Conservation (phyloP, 2,888 invertebrate genomes). For the Tenthredo mesomela region DNA sequence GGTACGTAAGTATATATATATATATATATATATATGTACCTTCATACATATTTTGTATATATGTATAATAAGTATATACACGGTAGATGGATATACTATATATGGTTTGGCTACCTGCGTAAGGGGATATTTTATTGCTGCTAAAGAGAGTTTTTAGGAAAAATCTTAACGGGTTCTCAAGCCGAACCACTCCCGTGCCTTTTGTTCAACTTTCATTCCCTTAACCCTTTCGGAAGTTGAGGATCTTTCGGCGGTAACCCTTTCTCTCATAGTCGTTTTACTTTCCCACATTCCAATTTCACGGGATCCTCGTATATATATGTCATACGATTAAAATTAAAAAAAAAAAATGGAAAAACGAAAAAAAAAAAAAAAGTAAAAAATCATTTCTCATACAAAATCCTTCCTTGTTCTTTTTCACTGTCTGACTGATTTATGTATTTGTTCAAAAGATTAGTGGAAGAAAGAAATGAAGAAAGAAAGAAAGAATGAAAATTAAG, state of each 20-base stretch:
- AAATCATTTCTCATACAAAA: not conserved
- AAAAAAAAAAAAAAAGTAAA: not conserved
- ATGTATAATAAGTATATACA: not conserved
- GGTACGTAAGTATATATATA: not conserved
- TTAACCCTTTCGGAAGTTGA: slow-evolving; percentile 43
- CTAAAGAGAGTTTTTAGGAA: slow-evolving; percentile 70
- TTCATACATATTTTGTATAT: not conserved
- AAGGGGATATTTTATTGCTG: slow-evolving; percentile 71
- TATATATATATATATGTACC: too few relatives aligned
- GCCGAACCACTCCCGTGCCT: slow-evolving; percentile 69
- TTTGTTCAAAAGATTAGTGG: not conserved
- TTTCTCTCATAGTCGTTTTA: slow-evolving; percentile 16
- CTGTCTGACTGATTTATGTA: not conserved
- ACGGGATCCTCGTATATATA: not conserved
- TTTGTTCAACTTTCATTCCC: slow-evolving; percentile 47
- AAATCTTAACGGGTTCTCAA: slow-evolving; percentile 66
- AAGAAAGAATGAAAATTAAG: too few relatives aligned
- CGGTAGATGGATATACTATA: slow-evolving; percentile 10
- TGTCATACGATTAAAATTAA: not conserved
- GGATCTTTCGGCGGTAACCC: slow-evolving; percentile 38
- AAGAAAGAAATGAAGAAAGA: not conserved
- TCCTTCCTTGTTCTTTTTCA: not conserved
- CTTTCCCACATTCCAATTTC: slow-evolving; percentile 51
- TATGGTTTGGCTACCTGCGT: slow-evolving; percentile 57
- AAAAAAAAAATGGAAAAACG: not conserved